Conservation (phyloP, 2,113 vertebrate species). For the Thunnus thynnus region DNA sequence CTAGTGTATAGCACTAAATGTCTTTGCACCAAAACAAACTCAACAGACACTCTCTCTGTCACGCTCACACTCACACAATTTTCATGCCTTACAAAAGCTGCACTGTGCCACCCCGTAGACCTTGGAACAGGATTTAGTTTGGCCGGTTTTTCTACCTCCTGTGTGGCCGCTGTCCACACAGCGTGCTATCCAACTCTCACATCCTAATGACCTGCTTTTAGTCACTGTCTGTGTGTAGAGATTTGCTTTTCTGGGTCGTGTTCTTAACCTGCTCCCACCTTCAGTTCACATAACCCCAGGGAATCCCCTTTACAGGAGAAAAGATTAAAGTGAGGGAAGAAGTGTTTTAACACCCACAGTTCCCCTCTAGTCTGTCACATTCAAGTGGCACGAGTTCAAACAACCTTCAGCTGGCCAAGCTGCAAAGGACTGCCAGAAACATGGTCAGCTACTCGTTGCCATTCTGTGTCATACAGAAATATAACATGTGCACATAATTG, state of each 20-base stretch:
- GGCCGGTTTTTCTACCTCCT: neutral
- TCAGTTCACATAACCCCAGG: neutral
- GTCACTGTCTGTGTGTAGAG: neutral
- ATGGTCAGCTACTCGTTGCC: too few species aligned
- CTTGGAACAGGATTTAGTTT: conserved; percentile 2
- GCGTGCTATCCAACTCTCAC: neutral
- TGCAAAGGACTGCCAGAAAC: conserved; percentile 13
- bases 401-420: neutral
- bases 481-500: neutral
- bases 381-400: conserved; percentile 22
- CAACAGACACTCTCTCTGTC: neutral
- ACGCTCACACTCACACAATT: neutral
- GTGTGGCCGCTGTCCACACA: conserved; percentile 17
- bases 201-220: conserved; percentile 37
- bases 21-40: neutral
- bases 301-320: conserved; percentile 19
- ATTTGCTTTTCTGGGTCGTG: conserved; percentile 28
- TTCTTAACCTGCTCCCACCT: conserved; percentile 31
- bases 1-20: neutral
- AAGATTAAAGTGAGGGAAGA: conserved; percentile 28
- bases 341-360: neutral
- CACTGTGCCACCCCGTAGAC: neutral
- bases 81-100: neutral
- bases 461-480: neutral
- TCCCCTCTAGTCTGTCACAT: conserved; percentile 7